phyloP scores from a whole-genome alignment of 2,888 invertebrate species.

The Hypercompe scribonia region DNA sequence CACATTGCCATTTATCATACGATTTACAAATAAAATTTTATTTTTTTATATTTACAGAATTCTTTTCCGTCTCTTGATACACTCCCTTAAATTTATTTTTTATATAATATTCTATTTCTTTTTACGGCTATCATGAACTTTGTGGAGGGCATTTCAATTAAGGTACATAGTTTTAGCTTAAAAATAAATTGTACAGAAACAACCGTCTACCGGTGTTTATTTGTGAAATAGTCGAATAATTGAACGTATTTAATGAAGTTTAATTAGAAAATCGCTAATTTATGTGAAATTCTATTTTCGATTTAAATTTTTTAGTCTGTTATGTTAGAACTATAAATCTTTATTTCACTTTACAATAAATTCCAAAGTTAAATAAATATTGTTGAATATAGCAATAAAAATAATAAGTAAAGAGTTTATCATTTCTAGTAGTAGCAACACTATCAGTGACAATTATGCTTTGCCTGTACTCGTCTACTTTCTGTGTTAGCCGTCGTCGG shows the following conservation, averaged over 20 bases:
- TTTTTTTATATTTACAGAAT: conserved; percentile 79
- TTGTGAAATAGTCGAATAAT: background rate
- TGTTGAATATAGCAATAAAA: too few relatives aligned
- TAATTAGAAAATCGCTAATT: background rate
- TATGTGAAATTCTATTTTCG: background rate
- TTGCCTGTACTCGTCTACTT: too few relatives aligned
- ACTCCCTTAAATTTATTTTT: conserved; percentile 51
- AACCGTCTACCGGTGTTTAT: background rate
- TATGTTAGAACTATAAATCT: too few relatives aligned
- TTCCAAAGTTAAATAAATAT: too few relatives aligned
- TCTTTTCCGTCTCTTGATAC: conserved; percentile 64
- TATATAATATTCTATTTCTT: conserved; percentile 45
- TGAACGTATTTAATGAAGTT: background rate
- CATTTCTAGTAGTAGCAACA: too few relatives aligned
- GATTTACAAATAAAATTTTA: conserved; percentile 81
- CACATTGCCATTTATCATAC: conserved; percentile 82
- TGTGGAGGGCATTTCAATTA: conserved; percentile 26
- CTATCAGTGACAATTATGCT: too few relatives aligned
- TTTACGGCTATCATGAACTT: conserved; percentile 34
- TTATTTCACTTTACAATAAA: background rate
- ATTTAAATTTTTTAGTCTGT: background rate
- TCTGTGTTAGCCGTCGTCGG: too few relatives aligned
- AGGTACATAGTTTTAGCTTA: conserved; percentile 19
- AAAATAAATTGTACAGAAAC: background rate
- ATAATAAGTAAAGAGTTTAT: too few relatives aligned